These are phyloP conservation scores for Papilio elwesi DNA, from an alignment of 2,888 invertebrate genomes.

Conservation along the genomic window DNA sequence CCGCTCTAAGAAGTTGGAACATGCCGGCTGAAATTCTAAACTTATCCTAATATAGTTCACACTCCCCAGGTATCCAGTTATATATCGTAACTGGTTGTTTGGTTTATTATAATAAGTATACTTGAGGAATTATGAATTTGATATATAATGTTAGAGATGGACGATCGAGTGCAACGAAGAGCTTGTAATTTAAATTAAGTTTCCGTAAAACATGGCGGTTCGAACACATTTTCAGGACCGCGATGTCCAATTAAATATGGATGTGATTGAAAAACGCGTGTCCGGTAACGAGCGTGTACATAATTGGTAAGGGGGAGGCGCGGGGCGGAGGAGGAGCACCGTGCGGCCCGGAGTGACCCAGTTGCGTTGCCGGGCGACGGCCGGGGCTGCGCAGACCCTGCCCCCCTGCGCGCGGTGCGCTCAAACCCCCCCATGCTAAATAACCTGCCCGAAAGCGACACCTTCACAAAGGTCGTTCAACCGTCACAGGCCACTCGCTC, in stretches of 20 bases:
- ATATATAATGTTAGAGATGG: conserved; percentile 1
- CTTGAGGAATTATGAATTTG: neutral
- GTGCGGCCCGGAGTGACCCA: conserved; percentile 80
- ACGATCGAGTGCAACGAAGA: conserved; percentile 1
- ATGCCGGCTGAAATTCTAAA: conserved; percentile 49
- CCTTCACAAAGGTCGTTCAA: conserved; percentile 84
- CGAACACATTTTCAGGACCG: conserved; percentile 80
- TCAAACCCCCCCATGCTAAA: conserved; percentile 62
- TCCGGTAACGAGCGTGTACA: conserved; percentile 85
- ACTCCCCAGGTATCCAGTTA: neutral
- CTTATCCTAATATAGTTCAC: neutral
- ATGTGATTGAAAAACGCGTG: conserved; percentile 85
- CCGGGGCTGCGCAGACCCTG: conserved; percentile 61
- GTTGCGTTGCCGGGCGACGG: conserved; percentile 82
- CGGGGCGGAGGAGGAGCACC: conserved; percentile 56
- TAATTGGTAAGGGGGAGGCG: conserved; percentile 81
- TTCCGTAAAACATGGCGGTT: conserved; percentile 74
- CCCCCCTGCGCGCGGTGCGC: conserved; percentile 52
- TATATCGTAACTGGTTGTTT: neutral
- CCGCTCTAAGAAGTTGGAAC: conserved; percentile 66
- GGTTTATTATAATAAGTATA: neutral
- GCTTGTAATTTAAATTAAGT: conserved; percentile 53
- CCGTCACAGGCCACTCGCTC: conserved; percentile 67
- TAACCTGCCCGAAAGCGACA: conserved; percentile 84
- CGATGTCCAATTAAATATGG: conserved; percentile 85